A percentile compares a stretch with the other conserved stretches of the same genome.
These are phyloP conservation scores for Myiopsitta monachus DNA, from an alignment of 2,113 vertebrate species.

Conservation along the genomic window DNA sequence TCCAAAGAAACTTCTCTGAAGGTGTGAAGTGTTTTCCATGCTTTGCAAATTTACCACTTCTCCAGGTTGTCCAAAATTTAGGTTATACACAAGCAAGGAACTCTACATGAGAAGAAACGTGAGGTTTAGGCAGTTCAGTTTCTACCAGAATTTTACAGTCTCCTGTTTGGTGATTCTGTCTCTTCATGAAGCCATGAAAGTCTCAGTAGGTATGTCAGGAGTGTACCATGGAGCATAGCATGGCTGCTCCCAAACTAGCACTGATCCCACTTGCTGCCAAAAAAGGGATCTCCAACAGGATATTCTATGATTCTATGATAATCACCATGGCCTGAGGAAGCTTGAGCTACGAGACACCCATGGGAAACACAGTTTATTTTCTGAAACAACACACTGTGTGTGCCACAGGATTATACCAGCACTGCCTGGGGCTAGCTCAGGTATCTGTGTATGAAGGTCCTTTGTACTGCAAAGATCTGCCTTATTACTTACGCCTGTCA, in stretches of 20 bases:
- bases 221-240: not conserved
- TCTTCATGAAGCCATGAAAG: not conserved
- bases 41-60: not conserved
- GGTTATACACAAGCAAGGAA: not conserved
- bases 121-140: not conserved
- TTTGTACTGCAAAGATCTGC: not conserved
- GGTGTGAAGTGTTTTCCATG: not conserved
- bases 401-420: not conserved
- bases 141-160: not conserved
- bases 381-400: not conserved
- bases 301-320: not conserved
- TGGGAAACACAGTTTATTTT: not conserved
- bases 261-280: not conserved
- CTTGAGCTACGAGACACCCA: not conserved
- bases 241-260: not conserved
- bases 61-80: not conserved
- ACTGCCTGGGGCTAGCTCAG: not conserved
- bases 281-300: not conserved
- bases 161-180: not conserved
- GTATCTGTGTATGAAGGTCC: fast-evolving
- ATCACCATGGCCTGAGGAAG: not conserved
- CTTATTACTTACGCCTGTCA: not conserved
- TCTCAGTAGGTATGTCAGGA: not conserved
- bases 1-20: not conserved
- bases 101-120: not conserved